phyloP scores from a whole-genome alignment of 2,888 invertebrate genomes.

The Ochropacha duplaris region DNA sequence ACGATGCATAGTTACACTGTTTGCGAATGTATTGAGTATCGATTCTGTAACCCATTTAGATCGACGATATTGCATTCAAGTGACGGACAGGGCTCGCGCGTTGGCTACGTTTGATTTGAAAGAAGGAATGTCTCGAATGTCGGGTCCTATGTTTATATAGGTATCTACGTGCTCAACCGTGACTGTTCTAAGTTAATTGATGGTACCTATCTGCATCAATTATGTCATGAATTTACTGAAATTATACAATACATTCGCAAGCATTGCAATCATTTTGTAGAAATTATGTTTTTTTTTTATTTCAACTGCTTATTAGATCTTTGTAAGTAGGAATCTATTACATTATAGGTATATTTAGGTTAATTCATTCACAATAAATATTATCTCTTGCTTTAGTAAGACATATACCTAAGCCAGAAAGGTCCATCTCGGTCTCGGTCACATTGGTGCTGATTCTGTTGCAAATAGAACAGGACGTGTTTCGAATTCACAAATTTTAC shows the following conservation, averaged over 20 bases:
- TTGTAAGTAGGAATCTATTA: too few relatives aligned
- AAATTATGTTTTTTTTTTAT: too few relatives aligned
- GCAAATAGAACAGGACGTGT: too few relatives aligned
- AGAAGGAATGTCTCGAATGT: slow-evolving; percentile 59
- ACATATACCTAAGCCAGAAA: neutral
- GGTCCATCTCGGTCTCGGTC: neutral
- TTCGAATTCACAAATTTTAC: too few relatives aligned
- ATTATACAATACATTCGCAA: neutral
- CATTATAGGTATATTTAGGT: too few relatives aligned
- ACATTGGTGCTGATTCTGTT: too few relatives aligned
- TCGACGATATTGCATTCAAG: slow-evolving; percentile 66
- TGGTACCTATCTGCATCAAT: neutral
- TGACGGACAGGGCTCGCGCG: slow-evolving; percentile 67
- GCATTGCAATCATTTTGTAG: neutral
- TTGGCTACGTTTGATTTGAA: slow-evolving; percentile 54
- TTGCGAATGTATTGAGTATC: slow-evolving; percentile 62
- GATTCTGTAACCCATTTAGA: slow-evolving; percentile 76
- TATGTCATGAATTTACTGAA: neutral
- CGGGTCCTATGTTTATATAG: slow-evolving; percentile 6
- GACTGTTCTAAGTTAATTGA: slow-evolving; percentile 56
- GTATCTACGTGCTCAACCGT: slow-evolving; percentile 30
- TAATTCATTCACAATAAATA: too few relatives aligned
- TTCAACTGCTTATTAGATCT: too few relatives aligned
- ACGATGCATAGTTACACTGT: slow-evolving; percentile 63
- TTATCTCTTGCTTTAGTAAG: too few relatives aligned